These are phyloP conservation scores for Drosophila buzzatii DNA, from an alignment of 2,888 invertebrate species.

Conservation along the genomic window DNA sequence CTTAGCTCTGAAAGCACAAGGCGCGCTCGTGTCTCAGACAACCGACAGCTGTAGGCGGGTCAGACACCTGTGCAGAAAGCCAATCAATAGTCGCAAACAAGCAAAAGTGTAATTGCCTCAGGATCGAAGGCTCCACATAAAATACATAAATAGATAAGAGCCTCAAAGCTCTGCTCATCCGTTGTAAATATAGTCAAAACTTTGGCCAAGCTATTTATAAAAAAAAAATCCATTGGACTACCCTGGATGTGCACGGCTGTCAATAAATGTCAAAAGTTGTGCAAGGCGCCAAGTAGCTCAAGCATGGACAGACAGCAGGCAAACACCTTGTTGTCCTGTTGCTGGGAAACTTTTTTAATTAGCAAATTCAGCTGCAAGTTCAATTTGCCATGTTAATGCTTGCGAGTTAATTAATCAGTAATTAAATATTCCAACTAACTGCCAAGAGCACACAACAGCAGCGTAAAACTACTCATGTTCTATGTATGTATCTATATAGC, in stretches of 20 bases:
- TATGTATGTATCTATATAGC: background rate
- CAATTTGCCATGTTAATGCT: conserved; percentile 31
- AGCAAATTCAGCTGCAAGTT: conserved; percentile 58
- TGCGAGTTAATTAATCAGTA: conserved; percentile 72
- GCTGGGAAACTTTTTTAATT: conserved; percentile 73
- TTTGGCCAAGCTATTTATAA: conserved; percentile 25
- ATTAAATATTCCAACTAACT: conserved; percentile 69
- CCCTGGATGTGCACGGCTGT: conserved; percentile 10
- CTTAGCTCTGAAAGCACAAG: conserved; percentile 38
- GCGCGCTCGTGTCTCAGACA: conserved; percentile 21
- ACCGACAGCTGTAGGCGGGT: conserved; percentile 15
- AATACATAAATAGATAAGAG: conserved; percentile 22
- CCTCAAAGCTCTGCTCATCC: background rate
- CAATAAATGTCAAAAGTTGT: conserved; percentile 32
- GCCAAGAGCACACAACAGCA: conserved; percentile 33
- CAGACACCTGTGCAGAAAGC: conserved; percentile 29
- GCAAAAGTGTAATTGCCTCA: conserved; percentile 25
- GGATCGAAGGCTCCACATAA: background rate
- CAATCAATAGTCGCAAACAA: conserved; percentile 43
- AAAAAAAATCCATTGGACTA: conserved; percentile 10
- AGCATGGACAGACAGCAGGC: background rate
- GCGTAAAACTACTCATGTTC: conserved; percentile 27
- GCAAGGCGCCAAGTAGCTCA: background rate
- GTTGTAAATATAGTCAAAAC: conserved; percentile 2
- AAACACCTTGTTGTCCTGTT: conserved; percentile 36